Evolutionary conservation across 2,888 invertebrate genomes (phyloP).

Genomic region (Andricus curvator): DNA sequence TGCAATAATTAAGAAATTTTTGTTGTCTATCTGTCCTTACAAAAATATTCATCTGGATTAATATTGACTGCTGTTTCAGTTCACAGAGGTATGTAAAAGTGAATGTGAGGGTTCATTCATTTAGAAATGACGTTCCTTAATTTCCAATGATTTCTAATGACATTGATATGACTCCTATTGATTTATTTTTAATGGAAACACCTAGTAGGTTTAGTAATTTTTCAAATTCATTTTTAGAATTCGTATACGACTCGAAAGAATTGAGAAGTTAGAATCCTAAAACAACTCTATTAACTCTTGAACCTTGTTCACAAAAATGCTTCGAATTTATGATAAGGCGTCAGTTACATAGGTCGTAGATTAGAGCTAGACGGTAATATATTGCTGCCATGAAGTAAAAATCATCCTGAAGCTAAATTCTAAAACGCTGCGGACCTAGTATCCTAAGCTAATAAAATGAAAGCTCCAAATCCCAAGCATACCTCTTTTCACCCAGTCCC

Average conservation of each 20-base stretch:
- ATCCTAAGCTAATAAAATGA: not conserved
- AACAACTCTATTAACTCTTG: not conserved
- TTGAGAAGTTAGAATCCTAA: not conserved
- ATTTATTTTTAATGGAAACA: not conserved
- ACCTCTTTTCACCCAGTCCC: not conserved
- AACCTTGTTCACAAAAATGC: not conserved
- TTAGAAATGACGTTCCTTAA: no score
- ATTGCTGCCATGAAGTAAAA: not conserved
- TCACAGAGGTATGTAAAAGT: not conserved
- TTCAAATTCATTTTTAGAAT: no score
- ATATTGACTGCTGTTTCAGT: not conserved
- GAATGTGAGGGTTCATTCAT: not conserved
- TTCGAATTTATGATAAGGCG: not conserved
- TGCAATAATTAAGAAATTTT: not conserved
- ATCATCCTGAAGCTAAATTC: not conserved
- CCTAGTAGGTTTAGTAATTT: no score
- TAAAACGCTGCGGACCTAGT: not conserved
- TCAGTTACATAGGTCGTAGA: not conserved
- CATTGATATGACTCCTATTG: not conserved
- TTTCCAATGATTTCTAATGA: no score
- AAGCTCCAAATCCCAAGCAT: not conserved
- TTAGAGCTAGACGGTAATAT: not conserved
- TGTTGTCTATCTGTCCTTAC: not conserved
- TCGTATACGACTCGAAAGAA: no score
- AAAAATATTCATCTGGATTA: not conserved